These are phyloP conservation scores for Propithecus perrieri DNA, from an alignment of 2,797 vertebrate genomes.

Conservation along the genomic window DNA sequence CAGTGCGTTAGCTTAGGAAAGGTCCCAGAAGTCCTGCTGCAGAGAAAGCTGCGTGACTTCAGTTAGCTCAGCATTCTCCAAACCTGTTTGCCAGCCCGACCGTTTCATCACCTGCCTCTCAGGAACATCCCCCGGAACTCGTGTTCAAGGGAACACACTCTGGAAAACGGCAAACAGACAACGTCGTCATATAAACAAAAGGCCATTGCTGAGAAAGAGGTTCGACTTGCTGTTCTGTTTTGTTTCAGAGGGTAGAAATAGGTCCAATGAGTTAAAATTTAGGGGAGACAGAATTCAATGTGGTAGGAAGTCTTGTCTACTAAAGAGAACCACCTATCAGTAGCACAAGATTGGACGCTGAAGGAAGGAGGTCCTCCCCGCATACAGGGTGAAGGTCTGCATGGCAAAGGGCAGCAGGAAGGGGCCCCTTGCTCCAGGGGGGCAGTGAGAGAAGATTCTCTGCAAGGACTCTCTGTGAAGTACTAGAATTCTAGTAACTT, in stretches of 20 bases:
- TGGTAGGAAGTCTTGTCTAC: background rate
- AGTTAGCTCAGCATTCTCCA: background rate
- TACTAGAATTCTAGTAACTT: background rate
- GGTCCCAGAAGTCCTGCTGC: background rate
- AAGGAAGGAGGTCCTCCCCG: background rate
- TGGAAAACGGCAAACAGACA: background rate
- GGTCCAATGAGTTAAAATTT: background rate
- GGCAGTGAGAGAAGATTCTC: background rate
- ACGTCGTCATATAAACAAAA: background rate
- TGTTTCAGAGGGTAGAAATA: background rate
- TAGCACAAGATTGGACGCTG: no score
- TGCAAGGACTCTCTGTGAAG: background rate
- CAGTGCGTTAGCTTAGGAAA: background rate
- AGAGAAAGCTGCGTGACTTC: background rate
- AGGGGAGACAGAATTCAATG: background rate
- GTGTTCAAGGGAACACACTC: background rate
- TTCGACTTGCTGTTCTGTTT: background rate
- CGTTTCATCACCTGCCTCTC: background rate
- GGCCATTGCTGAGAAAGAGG: background rate
- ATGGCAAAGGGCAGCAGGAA: background rate
- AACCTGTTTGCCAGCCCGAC: background rate
- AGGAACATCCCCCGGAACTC: background rate
- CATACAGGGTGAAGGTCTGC: no score
- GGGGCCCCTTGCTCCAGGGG: background rate
- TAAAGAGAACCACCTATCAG: background rate